Conservation (phyloP, 2,888 invertebrate genomes). For the Pheosia gnoma region DNA sequence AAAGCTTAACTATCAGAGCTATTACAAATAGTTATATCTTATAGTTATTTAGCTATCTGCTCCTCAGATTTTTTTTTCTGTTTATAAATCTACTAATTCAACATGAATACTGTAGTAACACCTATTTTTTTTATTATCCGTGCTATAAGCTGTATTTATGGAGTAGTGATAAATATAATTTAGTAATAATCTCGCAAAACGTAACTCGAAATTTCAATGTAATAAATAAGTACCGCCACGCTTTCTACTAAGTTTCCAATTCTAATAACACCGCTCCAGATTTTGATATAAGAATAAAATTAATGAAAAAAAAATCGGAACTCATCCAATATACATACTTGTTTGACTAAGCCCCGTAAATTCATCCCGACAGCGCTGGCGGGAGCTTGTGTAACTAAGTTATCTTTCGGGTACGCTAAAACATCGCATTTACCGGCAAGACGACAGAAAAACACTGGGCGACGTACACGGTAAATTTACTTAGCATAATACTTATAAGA, state of each 20-base stretch:
- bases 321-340: constrained; percentile 31
- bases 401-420: constrained; percentile 49
- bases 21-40: background rate
- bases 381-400: constrained; percentile 44
- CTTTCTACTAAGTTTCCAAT: too few species aligned
- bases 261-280: constrained; percentile 10
- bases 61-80: too few species aligned
- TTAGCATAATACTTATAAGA: constrained; percentile 50
- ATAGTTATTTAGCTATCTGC: too few species aligned
- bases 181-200: too few species aligned
- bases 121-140: too few species aligned
- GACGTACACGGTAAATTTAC: constrained; percentile 46
- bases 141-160: too few species aligned
- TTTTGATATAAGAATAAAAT: constrained; percentile 31
- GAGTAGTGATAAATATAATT: too few species aligned
- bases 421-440: constrained; percentile 44
- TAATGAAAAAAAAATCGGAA: constrained; percentile 35
- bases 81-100: too few species aligned
- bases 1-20: background rate
- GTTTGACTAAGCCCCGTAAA: constrained; percentile 36
- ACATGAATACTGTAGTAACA: too few species aligned
- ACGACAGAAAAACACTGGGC: constrained; percentile 42
- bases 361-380: constrained; percentile 33
- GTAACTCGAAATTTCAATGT: too few species aligned
- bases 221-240: too few species aligned